These are phyloP conservation scores for Paramisgurnus dabryanus DNA, from an alignment of 2,113 vertebrate species.

Conservation along the genomic window DNA sequence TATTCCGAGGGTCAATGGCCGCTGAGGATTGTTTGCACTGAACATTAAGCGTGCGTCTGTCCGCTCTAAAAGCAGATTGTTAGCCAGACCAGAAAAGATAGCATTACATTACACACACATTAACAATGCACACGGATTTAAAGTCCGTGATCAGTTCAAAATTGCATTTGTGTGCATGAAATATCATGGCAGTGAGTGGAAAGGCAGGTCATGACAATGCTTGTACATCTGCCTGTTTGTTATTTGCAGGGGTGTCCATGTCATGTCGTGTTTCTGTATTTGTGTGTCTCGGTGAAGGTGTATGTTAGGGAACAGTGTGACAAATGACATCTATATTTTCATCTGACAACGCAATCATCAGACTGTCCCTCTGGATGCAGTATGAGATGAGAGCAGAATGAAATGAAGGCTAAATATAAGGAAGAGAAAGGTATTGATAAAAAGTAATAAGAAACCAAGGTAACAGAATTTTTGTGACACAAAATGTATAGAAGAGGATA, in stretches of 20 bases:
- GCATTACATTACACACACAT: background rate
- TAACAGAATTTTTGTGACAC: background rate
- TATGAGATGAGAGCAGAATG: slow-evolving; percentile 3
- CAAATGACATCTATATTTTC: slow-evolving; percentile 14
- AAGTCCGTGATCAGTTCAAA: slow-evolving; percentile 1
- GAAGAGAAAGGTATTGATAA: background rate
- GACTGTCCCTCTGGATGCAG: background rate
- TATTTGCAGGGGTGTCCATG: background rate
- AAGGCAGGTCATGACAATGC: slow-evolving; percentile 1
- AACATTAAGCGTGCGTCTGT: background rate
- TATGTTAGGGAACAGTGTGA: background rate
- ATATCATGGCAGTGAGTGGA: slow-evolving; percentile 24
- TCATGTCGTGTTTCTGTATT: slow-evolving; percentile 7
- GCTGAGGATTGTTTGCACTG: background rate
- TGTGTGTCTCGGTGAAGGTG: slow-evolving; percentile 19
- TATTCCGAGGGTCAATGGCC: background rate
- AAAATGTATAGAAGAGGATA: background rate
- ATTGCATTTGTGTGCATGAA: slow-evolving; percentile 33
- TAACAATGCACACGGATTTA: background rate
- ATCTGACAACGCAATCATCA: slow-evolving; percentile 28
- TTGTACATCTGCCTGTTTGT: slow-evolving; percentile 26
- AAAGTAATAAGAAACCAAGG: background rate
- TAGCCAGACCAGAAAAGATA: background rate
- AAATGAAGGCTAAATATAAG: slow-evolving; percentile 3
- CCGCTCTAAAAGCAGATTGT: background rate